A percentile compares a stretch with the other conserved stretches of the same genome.
These are phyloP conservation scores for Penaeus chinensis DNA, from an alignment of 1,140 invertebrate species.

Conservation along the genomic window DNA sequence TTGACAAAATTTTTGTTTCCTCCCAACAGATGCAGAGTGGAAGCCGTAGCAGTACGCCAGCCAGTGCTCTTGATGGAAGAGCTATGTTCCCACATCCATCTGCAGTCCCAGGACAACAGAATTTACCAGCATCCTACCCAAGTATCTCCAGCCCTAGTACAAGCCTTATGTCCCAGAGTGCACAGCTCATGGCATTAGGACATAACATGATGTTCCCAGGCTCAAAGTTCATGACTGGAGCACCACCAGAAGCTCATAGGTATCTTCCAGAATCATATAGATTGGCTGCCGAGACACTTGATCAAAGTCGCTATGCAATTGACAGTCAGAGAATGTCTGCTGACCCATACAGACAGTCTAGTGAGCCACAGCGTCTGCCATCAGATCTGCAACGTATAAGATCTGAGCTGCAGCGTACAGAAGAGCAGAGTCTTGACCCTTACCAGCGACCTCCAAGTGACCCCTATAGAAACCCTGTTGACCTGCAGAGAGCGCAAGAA, in stretches of 20 bases:
- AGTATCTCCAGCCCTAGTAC: constrained; percentile 53
- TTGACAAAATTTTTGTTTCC: neutral
- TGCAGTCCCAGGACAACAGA: constrained; percentile 52
- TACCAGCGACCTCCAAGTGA: constrained; percentile 52
- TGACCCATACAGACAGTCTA: constrained; percentile 55
- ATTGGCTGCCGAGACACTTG: constrained; percentile 54
- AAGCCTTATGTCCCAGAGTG: constrained; percentile 52
- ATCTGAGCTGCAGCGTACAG: constrained; percentile 48
- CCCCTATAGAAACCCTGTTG: constrained; percentile 52
- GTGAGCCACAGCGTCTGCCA: constrained; percentile 44
- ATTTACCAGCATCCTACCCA: constrained; percentile 43
- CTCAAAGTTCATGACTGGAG: constrained; percentile 56
- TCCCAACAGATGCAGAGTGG: constrained; percentile 57
- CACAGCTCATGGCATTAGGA: constrained; percentile 56
- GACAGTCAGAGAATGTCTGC: constrained; percentile 53
- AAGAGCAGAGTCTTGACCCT: constrained; percentile 40
- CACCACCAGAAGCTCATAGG: constrained; percentile 60
- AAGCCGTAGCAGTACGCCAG: constrained; percentile 58
- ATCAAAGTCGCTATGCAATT: constrained; percentile 52
- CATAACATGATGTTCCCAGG: constrained; percentile 60
- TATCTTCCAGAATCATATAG: constrained; percentile 60
- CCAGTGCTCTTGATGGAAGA: constrained; percentile 48
- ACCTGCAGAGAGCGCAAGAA: constrained; percentile 52
- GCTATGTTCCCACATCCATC: constrained; percentile 59
- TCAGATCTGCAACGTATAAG: constrained; percentile 54